Conservation (phyloP, 2,113 vertebrate species). For the Gambusia holbrooki region DNA sequence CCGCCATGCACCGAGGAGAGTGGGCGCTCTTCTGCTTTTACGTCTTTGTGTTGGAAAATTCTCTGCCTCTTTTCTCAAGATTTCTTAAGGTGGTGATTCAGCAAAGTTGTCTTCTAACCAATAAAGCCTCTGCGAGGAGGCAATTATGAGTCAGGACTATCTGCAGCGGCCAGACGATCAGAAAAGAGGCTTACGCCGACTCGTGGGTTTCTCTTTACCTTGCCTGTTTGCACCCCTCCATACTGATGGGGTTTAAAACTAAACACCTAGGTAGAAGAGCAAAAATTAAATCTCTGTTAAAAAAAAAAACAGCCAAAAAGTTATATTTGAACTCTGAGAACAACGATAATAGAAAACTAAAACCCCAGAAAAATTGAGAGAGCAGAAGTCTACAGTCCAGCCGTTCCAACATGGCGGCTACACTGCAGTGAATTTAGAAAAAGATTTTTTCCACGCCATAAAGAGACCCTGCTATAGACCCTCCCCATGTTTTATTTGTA, state of each 20-base stretch:
- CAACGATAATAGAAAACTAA: no score
- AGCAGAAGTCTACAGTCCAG: no score
- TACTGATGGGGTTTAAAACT: conserved; percentile 1
- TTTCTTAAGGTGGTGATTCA: neutral
- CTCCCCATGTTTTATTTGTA: no score
- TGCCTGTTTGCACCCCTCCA: neutral
- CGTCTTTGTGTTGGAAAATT: neutral
- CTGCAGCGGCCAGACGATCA: neutral
- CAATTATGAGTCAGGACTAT: conserved; percentile 15
- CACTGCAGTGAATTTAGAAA: no score
- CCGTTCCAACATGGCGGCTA: no score
- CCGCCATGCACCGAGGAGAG: neutral
- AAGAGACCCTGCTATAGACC: no score
- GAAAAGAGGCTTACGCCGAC: neutral
- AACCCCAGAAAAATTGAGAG: no score
- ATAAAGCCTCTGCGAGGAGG: neutral
- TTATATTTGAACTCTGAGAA: neutral
- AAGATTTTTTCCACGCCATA: no score
- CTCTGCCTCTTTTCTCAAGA: neutral
- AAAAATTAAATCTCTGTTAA: neutral
- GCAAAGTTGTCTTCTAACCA: neutral
- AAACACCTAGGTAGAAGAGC: neutral
- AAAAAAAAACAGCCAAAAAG: neutral
- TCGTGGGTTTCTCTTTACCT: neutral
- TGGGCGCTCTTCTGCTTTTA: neutral